Evolutionary conservation across 2,888 invertebrate genomes (phyloP).

Genomic region (Galerucella pusilla): DNA sequence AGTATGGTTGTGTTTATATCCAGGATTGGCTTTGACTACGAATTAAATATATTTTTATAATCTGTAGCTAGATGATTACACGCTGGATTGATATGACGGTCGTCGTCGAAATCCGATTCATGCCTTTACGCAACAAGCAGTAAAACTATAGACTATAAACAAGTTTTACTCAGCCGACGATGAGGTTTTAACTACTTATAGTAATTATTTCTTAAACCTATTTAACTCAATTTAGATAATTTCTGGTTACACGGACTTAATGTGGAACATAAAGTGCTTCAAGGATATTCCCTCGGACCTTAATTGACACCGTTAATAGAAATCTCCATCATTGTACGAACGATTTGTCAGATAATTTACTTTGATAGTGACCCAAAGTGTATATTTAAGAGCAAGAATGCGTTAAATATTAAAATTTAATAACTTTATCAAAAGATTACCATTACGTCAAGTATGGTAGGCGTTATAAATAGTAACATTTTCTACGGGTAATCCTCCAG

Average conservation of each 20-base stretch:
- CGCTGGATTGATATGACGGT: neutral
- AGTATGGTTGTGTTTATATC: neutral
- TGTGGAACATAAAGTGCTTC: conserved; percentile 16
- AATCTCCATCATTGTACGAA: conserved; percentile 36
- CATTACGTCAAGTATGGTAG: conserved; percentile 17
- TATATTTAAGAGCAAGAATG: conserved; percentile 28
- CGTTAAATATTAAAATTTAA: conserved; percentile 34
- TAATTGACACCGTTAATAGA: conserved; percentile 37
- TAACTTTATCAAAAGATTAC: conserved; percentile 38
- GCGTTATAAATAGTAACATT: conserved; percentile 1
- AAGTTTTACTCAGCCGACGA: conserved; percentile 2
- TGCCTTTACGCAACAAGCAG: neutral
- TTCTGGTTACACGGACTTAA: conserved; percentile 19
- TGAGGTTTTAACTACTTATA: conserved; percentile 17
- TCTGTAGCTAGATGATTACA: neutral
- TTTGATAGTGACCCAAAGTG: conserved; percentile 35
- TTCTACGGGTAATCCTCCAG: conserved; percentile 3
- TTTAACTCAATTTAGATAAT: conserved; percentile 25
- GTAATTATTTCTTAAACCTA: conserved; percentile 25
- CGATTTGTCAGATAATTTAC: conserved; percentile 38
- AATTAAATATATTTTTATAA: neutral
- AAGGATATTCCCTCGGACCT: conserved; percentile 19
- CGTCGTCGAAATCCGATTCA: neutral
- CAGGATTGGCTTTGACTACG: neutral
- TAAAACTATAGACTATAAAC: conserved; percentile 6